These are phyloP conservation scores for Apoda limacodes DNA, from an alignment of 2,888 invertebrate genomes.

Conservation along the genomic window DNA sequence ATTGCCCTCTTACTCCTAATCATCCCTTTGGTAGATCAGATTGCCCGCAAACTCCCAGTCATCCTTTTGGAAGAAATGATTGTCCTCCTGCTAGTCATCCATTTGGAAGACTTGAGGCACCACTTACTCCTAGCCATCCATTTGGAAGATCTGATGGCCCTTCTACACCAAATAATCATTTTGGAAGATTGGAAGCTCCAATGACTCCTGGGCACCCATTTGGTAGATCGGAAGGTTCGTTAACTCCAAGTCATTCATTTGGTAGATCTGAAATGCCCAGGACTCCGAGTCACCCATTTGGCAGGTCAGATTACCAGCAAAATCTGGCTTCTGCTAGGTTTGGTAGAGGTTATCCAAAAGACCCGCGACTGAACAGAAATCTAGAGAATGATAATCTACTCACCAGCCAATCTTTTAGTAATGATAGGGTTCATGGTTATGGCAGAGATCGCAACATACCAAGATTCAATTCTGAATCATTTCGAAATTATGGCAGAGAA, in stretches of 20 bases:
- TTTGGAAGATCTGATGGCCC: too few relatives aligned
- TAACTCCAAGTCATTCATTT: conserved; percentile 19
- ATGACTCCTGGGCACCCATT: conserved; percentile 22
- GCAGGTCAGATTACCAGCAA: too few relatives aligned
- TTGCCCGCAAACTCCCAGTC: conserved; percentile 13
- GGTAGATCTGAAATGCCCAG: too few relatives aligned
- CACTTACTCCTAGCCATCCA: too few relatives aligned
- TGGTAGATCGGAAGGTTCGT: conserved; percentile 20
- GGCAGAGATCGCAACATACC: conserved; percentile 28
- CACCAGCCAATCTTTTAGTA: conserved; percentile 19
- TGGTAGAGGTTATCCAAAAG: too few relatives aligned
- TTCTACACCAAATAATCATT: conserved; percentile 25
- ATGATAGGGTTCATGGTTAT: conserved; percentile 31
- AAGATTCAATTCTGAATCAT: conserved; percentile 21
- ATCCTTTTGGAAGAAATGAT: too few relatives aligned
- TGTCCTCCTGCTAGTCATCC: conserved; percentile 16
- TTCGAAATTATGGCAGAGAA: conserved; percentile 28
- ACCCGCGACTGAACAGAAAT: conserved; percentile 42
- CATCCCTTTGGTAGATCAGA: conserved; percentile 24
- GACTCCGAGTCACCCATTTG: too few relatives aligned
- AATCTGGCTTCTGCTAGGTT: too few relatives aligned
- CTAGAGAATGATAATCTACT: conserved; percentile 32
- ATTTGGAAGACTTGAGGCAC: too few relatives aligned
- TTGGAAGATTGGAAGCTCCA: conserved; percentile 25
- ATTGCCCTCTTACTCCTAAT: conserved; percentile 21